phyloP scores from a whole-genome alignment of 2,797 vertebrate species.

The Dermochelys coriacea region DNA sequence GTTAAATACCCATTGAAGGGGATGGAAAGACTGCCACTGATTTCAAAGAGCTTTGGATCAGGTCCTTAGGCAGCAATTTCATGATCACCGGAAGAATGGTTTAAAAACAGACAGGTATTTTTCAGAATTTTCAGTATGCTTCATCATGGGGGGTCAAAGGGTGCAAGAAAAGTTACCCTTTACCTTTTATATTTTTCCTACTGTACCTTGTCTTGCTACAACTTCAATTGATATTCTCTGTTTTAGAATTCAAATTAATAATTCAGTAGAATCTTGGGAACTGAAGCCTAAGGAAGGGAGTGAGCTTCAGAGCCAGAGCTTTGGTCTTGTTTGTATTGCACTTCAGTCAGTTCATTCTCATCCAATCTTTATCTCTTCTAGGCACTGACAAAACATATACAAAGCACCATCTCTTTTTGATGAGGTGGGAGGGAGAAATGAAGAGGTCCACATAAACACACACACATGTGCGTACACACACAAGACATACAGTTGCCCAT shows the following conservation, averaged over 20 bases:
- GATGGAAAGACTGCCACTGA: background rate
- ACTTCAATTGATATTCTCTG: background rate
- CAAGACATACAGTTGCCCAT: background rate
- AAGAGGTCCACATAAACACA: background rate
- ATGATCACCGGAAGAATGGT: background rate
- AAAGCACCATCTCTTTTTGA: slow-evolving; percentile 18
- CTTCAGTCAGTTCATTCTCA: slow-evolving; percentile 46
- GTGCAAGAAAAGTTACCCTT: background rate
- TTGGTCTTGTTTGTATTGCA: slow-evolving; percentile 10
- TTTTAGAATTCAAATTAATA: slow-evolving; percentile 41
- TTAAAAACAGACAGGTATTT: slow-evolving; percentile 10
- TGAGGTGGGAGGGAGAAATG: background rate
- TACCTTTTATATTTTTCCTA: background rate
- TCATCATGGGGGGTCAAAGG: background rate
- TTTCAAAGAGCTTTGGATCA: background rate
- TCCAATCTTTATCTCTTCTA: background rate
- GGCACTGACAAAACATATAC: slow-evolving; percentile 26
- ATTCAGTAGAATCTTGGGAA: background rate
- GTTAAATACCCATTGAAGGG: background rate
- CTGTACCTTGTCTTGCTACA: background rate
- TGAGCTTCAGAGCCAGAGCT: background rate
- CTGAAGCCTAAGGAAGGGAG: too few relatives aligned
- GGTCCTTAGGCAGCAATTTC: background rate
- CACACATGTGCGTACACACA: background rate
- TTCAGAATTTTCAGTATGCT: background rate